Conservation (phyloP, 2,113 vertebrate species). For the Pimephales promelas region DNA sequence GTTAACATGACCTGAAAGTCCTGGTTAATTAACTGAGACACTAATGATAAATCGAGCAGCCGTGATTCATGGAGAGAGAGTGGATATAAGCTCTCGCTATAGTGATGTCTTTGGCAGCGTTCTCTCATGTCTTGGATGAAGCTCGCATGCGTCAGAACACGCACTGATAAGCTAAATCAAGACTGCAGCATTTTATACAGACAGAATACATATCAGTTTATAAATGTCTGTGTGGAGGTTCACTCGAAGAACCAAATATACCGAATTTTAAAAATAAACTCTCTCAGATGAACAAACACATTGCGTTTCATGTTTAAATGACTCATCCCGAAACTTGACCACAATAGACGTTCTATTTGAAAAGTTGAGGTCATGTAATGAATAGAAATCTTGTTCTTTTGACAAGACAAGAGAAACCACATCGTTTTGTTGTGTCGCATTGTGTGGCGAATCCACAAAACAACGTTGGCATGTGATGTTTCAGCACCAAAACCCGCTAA, state of each 20-base stretch:
- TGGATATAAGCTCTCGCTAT: constrained; percentile 18
- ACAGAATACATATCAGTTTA: constrained; percentile 20
- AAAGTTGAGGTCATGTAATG: not conserved
- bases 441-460: not conserved
- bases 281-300: constrained; percentile 3
- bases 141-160: constrained; percentile 47
- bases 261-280: constrained; percentile 23
- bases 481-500: not conserved
- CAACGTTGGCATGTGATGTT: not conserved
- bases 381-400: not conserved
- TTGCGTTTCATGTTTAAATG: constrained; percentile 6
- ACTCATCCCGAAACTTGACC: not conserved
- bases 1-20: constrained; percentile 32
- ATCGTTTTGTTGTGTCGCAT: not conserved
- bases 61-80: constrained; percentile 30
- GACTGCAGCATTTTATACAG: constrained; percentile 24
- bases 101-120: constrained; percentile 47
- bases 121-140: constrained; percentile 37
- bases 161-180: constrained; percentile 36
- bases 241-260: not conserved
- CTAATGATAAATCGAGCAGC: constrained; percentile 24
- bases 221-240: not conserved
- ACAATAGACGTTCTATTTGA: not conserved
- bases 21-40: constrained; percentile 32
- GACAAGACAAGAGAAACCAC: not conserved